Conservation (phyloP, 1,140 invertebrate species). For the Microplitis mediator region DNA sequence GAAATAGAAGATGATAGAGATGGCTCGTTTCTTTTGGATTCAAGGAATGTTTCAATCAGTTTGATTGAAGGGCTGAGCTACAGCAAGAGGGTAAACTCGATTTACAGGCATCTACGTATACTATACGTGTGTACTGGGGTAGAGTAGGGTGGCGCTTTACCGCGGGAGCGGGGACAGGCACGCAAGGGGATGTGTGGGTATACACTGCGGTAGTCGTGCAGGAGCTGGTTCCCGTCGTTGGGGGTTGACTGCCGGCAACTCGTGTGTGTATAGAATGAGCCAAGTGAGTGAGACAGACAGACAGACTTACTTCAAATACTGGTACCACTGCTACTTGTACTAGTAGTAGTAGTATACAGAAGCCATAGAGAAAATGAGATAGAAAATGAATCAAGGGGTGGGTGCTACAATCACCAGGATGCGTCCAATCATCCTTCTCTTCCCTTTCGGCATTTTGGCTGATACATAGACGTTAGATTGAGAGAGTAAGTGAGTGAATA, state of each 20-base stretch:
- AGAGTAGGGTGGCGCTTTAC: constrained; percentile 37
- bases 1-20: constrained; percentile 33
- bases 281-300: constrained; percentile 55
- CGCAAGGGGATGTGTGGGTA: constrained; percentile 12
- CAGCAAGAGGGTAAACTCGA: constrained; percentile 64
- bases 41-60: constrained; percentile 65
- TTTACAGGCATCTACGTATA: constrained; percentile 50
- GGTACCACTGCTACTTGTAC: constrained; percentile 44
- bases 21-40: constrained; percentile 64
- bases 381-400: constrained; percentile 42
- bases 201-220: constrained; percentile 23
- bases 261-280: constrained; percentile 7
- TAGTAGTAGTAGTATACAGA: not conserved
- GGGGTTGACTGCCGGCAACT: constrained; percentile 19
- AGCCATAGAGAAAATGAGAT: constrained; percentile 32
- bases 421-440: constrained; percentile 70
- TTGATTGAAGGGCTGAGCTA: constrained; percentile 64
- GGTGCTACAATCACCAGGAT: constrained; percentile 71
- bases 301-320: constrained; percentile 59
- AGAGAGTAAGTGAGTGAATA: constrained; percentile 14
- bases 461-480: constrained; percentile 39
- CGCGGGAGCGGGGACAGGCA: constrained; percentile 3
- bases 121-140: too few relatives aligned
- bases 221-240: constrained; percentile 27
- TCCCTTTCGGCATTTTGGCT: constrained; percentile 64